Evolutionary conservation across 2,113 vertebrate genomes (phyloP).

Genomic region (Rousettus leschenaultii): DNA sequence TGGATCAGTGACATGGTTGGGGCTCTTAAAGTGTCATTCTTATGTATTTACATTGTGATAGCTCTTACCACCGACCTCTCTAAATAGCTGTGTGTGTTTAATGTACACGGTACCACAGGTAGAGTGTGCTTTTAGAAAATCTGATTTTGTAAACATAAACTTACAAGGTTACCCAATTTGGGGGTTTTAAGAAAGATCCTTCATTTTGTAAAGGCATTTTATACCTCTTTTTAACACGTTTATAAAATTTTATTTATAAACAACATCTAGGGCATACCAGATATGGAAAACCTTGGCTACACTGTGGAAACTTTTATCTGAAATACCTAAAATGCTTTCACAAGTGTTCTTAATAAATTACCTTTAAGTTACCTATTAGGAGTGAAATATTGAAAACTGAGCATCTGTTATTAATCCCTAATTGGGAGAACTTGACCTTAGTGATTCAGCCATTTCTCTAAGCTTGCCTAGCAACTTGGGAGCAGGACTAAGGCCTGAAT

Average conservation of each 20-base stretch:
- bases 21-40: background rate
- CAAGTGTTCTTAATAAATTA: background rate
- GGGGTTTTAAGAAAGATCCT: background rate
- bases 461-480: background rate
- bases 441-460: background rate
- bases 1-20: background rate
- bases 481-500: background rate
- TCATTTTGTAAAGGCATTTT: background rate
- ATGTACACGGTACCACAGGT: background rate
- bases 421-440: background rate
- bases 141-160: background rate
- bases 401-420: background rate
- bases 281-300: background rate
- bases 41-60: background rate
- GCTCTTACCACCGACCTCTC: background rate
- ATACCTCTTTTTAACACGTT: background rate
- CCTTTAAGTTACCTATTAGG: background rate
- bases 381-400: background rate
- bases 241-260: background rate
- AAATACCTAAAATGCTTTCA: background rate
- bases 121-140: background rate
- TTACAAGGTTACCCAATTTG: background rate
- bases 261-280: background rate
- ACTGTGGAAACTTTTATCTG: background rate
- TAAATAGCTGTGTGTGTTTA: background rate